These are phyloP conservation scores for Amphiura filiformis DNA, from an alignment of 35 echinoderm and acorn worm species.

Conservation along the genomic window DNA sequence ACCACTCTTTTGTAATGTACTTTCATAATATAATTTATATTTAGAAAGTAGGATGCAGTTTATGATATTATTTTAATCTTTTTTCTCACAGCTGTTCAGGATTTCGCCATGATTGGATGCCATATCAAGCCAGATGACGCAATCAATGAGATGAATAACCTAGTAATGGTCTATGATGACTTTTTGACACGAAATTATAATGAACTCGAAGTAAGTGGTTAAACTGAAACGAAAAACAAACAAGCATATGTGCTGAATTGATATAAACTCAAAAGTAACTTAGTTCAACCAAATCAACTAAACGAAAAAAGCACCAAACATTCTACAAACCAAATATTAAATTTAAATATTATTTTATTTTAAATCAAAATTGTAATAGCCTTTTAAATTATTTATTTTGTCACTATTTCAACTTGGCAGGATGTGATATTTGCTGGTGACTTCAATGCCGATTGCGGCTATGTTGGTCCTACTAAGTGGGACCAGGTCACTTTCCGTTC, in stretches of 20 bases:
- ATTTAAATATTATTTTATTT: too few relatives aligned
- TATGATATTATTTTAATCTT: not conserved
- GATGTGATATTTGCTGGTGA: slow-evolving; percentile 80
- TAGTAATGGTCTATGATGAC: slow-evolving; percentile 62
- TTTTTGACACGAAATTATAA: slow-evolving; percentile 13
- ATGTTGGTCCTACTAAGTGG: slow-evolving; percentile 32
- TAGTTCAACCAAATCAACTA: too few relatives aligned
- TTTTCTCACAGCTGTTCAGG: slow-evolving; percentile 46
- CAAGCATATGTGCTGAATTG: too few relatives aligned
- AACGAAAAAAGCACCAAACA: too few relatives aligned
- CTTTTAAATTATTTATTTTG: too few relatives aligned
- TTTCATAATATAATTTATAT: not conserved
- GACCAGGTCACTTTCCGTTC: slow-evolving; percentile 19
- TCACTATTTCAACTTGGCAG: slow-evolving; percentile 23
- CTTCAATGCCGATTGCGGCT: slow-evolving; percentile 80
- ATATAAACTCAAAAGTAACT: too few relatives aligned
- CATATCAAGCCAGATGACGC: slow-evolving; percentile 59
- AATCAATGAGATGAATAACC: slow-evolving; percentile 46
- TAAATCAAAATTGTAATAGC: too few relatives aligned
- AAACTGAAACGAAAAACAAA: not conserved
- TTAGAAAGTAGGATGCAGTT: not conserved
- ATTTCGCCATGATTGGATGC: slow-evolving; percentile 57
- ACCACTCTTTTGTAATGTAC: too few relatives aligned
- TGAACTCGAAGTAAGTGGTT: slow-evolving; percentile 9
- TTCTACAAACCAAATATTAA: too few relatives aligned